phyloP scores from a whole-genome alignment of 2,797 vertebrate species.

The Arctocebus calabarensis region DNA sequence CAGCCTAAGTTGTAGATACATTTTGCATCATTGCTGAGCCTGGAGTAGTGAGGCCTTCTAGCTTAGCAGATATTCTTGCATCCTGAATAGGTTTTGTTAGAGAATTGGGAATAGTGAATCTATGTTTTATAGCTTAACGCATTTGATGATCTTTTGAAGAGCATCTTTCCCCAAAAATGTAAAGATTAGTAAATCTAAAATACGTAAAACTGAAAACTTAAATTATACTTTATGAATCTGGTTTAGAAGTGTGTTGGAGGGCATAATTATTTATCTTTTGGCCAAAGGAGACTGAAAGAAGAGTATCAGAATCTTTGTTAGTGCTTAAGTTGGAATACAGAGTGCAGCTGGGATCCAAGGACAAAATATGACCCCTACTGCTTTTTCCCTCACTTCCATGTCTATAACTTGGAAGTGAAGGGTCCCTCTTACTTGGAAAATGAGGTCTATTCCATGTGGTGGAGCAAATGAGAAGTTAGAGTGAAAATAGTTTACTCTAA shows the following conservation, averaged over 20 bases:
- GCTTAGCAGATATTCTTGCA: neutral
- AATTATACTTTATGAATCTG: constrained; percentile 14
- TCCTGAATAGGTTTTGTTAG: constrained; percentile 13
- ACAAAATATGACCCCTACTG: neutral
- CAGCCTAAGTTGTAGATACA: neutral
- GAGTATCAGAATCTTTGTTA: neutral
- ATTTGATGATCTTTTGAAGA: constrained; percentile 28
- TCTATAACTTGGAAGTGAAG: neutral
- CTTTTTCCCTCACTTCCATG: neutral
- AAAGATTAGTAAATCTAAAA: neutral
- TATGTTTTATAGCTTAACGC: constrained; percentile 42
- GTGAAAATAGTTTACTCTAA: neutral
- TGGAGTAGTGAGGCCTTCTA: neutral
- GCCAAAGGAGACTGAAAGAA: neutral
- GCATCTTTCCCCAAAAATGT: constrained; percentile 7
- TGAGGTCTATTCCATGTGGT: neutral
- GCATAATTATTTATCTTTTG: neutral
- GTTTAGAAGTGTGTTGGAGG: neutral
- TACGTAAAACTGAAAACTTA: neutral
- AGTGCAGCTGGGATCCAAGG: neutral
- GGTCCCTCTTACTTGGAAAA: neutral
- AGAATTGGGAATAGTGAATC: neutral
- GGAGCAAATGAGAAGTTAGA: neutral
- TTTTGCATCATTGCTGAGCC: constrained; percentile 47
- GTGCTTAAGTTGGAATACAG: neutral